Base-by-base conservation (phyloP, 2,888 invertebrate genomes). In the Neoitamus cyanurus region DNA sequence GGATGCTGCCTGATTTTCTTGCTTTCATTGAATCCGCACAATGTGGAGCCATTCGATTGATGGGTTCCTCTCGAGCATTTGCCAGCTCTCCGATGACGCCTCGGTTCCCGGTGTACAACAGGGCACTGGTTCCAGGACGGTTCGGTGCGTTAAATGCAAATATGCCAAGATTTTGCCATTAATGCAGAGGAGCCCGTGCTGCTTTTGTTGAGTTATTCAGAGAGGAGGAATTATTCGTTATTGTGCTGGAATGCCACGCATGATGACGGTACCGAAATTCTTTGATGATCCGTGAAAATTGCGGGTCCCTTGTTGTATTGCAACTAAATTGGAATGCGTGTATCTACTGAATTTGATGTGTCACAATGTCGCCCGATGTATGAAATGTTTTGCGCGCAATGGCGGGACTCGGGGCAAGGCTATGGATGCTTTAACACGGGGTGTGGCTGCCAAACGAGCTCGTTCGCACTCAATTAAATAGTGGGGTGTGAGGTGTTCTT, bases 271-370 rank as follows among this genome's bases (percentile, higher is more conserved):
- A 9, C 69, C 28, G 2, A 36, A 34, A 73, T 73, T 15, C 73
- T 73, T 15, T 20, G 73, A 73, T 73, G 73, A 73, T 37, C 73
- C 36, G 73, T 73, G 73, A 73, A 73, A 73, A 73, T 20, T 37
- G n/a, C 5, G 4, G 15, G n/a, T 36, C 36, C 15, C 72, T 20
- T 73, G n/a, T n/a, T n/a, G n/a, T n/a, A n/a, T n/a, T n/a, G 31
- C 73, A 73, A 20, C 34, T 73, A 73, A 73, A 73, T 34, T 31
- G 73, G 20, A 73, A 73, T 73, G 20, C 11, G 34, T 34, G 36
- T 73, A 36, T 73, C 20, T 34, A 36, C 15, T 36, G 73, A 73
- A 73, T 58, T 34, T 73, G 73, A 73, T 73, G 73, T 73, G 36
- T 73, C 73, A 73, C 36, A 36, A 34, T 36, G 15, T 73, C 34